Conservation (phyloP, 2,113 vertebrate genomes). For the Coryphaenoides rupestris region DNA sequence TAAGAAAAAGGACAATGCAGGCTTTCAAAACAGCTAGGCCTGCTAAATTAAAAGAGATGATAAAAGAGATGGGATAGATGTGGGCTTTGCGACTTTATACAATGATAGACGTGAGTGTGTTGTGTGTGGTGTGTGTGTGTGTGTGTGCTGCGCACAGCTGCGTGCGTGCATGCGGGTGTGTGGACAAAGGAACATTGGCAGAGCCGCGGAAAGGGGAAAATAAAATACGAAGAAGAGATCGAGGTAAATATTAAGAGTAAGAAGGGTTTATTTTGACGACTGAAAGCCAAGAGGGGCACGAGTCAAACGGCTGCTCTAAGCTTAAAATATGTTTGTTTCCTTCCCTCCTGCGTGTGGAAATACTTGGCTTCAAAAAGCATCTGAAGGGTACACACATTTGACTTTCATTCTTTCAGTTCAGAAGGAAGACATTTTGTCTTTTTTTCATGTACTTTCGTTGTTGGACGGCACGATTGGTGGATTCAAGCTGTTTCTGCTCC, state of each 20-base stretch:
- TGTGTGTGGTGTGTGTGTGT: too few relatives aligned
- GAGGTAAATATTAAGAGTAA: background rate
- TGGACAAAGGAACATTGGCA: background rate
- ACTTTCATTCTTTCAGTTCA: background rate
- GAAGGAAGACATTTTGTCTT: too few relatives aligned
- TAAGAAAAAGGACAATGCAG: background rate
- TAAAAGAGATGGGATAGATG: too few relatives aligned
- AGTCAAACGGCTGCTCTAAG: background rate
- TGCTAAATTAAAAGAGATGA: too few relatives aligned
- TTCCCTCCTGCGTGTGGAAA: background rate
- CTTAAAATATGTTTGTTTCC: too few relatives aligned
- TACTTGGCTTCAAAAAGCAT: too few relatives aligned
- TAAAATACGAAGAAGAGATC: background rate
- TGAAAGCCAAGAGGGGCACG: background rate
- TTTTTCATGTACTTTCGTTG: too few relatives aligned
- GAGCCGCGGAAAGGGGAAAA: background rate
- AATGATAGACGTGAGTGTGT: slow-evolving; percentile 1
- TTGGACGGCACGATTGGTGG: too few relatives aligned
- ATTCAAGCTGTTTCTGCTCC: too few relatives aligned
- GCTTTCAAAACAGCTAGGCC: background rate
- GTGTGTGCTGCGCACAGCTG: too few relatives aligned
- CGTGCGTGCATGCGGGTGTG: too few relatives aligned
- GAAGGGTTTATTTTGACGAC: background rate
- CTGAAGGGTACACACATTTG: background rate
- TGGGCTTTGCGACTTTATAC: background rate